These are phyloP conservation scores for Nannoperca australis DNA, from an alignment of 2,797 vertebrate genomes.

Conservation along the genomic window DNA sequence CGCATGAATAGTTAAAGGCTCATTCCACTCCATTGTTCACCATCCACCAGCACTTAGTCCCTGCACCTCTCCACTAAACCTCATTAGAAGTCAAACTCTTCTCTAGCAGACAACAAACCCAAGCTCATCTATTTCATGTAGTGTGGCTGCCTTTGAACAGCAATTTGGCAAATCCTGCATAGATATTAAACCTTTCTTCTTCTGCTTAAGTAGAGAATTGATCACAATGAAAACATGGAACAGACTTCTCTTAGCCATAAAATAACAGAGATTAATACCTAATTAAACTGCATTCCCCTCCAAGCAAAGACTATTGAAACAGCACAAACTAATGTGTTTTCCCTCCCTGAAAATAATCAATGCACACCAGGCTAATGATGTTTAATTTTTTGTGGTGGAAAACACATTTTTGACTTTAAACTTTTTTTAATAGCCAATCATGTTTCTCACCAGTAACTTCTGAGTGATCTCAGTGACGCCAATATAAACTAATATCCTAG, in stretches of 20 bases:
- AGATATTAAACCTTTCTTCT: conserved; percentile 37
- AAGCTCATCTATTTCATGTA: conserved; percentile 11
- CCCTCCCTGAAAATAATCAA: conserved; percentile 44
- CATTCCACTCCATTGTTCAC: not conserved
- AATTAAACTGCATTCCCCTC: conserved; percentile 47
- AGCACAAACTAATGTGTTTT: conserved; percentile 40
- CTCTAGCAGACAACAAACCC: conserved; percentile 24
- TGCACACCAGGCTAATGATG: conserved; percentile 39
- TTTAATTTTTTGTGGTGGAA: conserved; percentile 14
- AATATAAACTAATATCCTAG: conserved; percentile 30
- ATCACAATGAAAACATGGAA: conserved; percentile 40
- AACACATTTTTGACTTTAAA: not conserved
- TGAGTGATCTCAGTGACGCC: conserved; percentile 30
- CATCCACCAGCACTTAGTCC: conserved; percentile 12
- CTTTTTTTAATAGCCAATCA: not conserved
- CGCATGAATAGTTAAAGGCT: conserved; percentile 8
- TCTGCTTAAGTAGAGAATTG: conserved; percentile 34
- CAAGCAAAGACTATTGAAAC: conserved; percentile 50
- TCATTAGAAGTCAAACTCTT: conserved; percentile 31
- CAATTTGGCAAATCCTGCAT: conserved; percentile 13
- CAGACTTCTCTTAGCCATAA: conserved; percentile 21
- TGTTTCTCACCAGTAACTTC: conserved; percentile 7
- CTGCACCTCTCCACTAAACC: conserved; percentile 15
- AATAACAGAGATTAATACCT: conserved; percentile 47
- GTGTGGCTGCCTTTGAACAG: not conserved